Percentiles rank a stretch among this genome's conserved stretches.
phyloP scores from a whole-genome alignment of 2,797 vertebrate species.

The Chelon labrosus region DNA sequence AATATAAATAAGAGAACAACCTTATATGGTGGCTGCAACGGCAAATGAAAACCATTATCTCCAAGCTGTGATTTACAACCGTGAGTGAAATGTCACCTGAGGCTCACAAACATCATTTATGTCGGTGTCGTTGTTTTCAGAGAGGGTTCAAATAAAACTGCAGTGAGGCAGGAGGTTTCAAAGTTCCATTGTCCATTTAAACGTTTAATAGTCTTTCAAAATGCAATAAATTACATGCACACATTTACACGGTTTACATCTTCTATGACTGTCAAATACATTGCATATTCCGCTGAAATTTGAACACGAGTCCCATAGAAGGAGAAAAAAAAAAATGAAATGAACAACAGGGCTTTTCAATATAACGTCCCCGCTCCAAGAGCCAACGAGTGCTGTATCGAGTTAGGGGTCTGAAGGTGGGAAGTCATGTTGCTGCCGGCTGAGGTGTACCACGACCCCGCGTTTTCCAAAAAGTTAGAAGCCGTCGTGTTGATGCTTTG shows the following conservation, averaged over 20 bases:
- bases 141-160: conserved; percentile 64
- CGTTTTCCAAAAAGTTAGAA: conserved; percentile 95
- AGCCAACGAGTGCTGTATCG: conserved; percentile 96
- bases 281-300: conserved; percentile 93
- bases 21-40: background rate
- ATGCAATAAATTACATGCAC: conserved; percentile 99
- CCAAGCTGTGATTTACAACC: conserved; percentile 62
- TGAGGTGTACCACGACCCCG: conserved; percentile 93
- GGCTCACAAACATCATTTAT: conserved; percentile 37
- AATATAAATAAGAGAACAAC: background rate
- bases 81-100: conserved; percentile 41
- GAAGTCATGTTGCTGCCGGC: conserved; percentile 86
- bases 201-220: conserved; percentile 93
- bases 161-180: conserved; percentile 91
- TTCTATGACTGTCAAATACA: conserved; percentile 91
- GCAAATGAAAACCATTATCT: conserved; percentile 8
- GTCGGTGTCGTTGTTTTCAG: conserved; percentile 53
- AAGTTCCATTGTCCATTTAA: conserved; percentile 92
- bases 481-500: conserved; percentile 92
- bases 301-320: conserved; percentile 93
- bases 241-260: conserved; percentile 97
- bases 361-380: conserved; percentile 98
- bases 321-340: conserved; percentile 69
- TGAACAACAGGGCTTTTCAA: conserved; percentile 83
- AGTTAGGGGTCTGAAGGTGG: conserved; percentile 93